Base-by-base conservation (phyloP, 2,113 vertebrate genomes). In the Neodon shergylaensis region DNA sequence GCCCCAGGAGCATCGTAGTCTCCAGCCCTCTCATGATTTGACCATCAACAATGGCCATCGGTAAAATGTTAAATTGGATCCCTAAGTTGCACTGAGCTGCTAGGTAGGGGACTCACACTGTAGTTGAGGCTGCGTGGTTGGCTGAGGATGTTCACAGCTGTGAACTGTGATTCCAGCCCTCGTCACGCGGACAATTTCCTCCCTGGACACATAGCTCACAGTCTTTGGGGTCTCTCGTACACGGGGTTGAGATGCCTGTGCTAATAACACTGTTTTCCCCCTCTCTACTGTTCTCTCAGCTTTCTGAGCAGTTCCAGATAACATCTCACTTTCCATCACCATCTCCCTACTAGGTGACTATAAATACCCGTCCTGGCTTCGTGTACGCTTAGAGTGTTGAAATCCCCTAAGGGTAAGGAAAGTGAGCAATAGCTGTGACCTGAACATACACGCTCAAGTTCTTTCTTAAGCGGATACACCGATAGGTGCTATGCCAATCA, bases 391-490 rank as follows among this genome's bases (percentile, higher is more conserved):
- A 16, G 61, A 3, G 8, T 65, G 91, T 7, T 16, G 92, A 21
- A 76, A 58, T 36, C 39, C 4, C 95, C 92, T 7, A 3, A 4
- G 96, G 96, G 90, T 0, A 19, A 77, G 96, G 95, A 92, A 90
- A 77, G 54, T 17, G 82, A 77, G 90, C 47, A n/a, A 2, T 2
- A 1, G 3, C 44, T 92, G 65, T 47, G 76, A 76, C 63, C 95
- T 97, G 96, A 93, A 68, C 7, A 0, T 0, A 65, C 81, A 47
- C 0, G 14, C 33, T 76, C 26, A 16, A 4, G 77, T 3, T 33
- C 61, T 6, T 11, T 47, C 85, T 63, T 39, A 3, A 36, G 58
- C 74, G 47, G 49, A 72, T 63, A 0, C 84, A 42, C 81, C n/a
- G 52, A 39, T 63, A 31, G 49, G 96, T 74, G 19, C 52, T 63